Base-by-base conservation (phyloP, 1,140 invertebrate species). In the Heliconius congener region DNA sequence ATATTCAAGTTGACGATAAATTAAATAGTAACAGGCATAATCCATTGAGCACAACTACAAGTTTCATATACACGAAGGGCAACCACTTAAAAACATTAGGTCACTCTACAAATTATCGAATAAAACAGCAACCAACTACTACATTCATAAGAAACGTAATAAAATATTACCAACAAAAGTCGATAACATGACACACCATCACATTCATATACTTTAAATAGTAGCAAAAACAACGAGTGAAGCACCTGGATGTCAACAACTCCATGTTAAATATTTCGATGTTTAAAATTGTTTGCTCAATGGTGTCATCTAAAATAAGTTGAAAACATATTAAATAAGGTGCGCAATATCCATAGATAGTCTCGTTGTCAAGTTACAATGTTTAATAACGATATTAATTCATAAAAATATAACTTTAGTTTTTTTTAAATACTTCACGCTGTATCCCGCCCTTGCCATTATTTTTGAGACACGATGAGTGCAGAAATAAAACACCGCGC, bases 281-380 rank as follows among this genome's bases (percentile, higher is more conserved):
- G 60, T 30, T 66, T 30, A 11, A 66, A 66, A 66, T 23, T 66
- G 60, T 66, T 66, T 66, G 60, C 11, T 66, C 60, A 27, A 66
- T 66, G n/a, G 60, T 66, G 60, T 66, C 60, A 66, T 66, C 60
- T 66, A 66, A 66, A 16, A 66, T 66, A 30, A 66, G 60, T 66
- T 66, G 11, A 66, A 66, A 66, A 66, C 60, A 66, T 13, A 66
- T 66, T 23, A n/a, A 66, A 66, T 5, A 66, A n/a, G 23, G 3
- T 66, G 60, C 23, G 60, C 60, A 66, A 66, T 30, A 30, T 30
- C 60, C 8, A 13, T 11, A 23, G 8, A 18, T 6, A 8, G 55
- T 57, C 8, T 57, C 55, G 55, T 46, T 16, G 4, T 46, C 11
- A 46, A 3, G 42, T 37, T 37, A 37, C 4, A 13, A 46, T 46